Evolutionary conservation across 1,140 invertebrate species (phyloP), one percentile per base, ranked within the genome.

Genomic region (Orius laevigatus): DNA sequence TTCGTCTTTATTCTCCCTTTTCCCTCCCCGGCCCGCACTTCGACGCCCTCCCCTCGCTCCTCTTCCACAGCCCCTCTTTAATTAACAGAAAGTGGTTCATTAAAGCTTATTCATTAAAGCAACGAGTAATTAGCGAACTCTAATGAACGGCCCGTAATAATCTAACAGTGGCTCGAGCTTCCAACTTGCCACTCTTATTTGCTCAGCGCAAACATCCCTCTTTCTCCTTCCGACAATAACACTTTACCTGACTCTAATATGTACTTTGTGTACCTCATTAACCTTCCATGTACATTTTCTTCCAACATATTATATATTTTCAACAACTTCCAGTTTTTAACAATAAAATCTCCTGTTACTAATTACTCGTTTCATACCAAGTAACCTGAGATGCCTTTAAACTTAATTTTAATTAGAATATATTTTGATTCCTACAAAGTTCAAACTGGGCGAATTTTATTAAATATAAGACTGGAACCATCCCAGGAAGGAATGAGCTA

Each of bases 71-170:
- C n/a, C 36, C 36, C 50, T 76, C 76, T 79, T 79, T 80, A 79
- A 80, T 80, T 80, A 78, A 79, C 76, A 78, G 75, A 80, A 79
- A 80, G 76, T 79, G 76, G 78, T 79, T 79, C 76, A 80, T 80
- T 80, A 79, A 75, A 78, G 76, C 76, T 79, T 79, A 79, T 80
- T 80, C 76, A 80, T 80, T 80, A 80, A 78, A 78, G 76, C 76
- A 78, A 78, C 74, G 75, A 78, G 76, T 79, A 80, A 79, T 80
- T 80, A 80, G 76, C 75, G 76, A 79, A 78, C 73, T 79, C 75
- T 77, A 79, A 75, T 75, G 73, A 75, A 75, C 75, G 72, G 43
- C 43, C 72, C 48, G 49, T 48, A 52, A 51, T 54, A 52, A 54
- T 52, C 50, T 48, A 52, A 52, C 50, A 52, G 50, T 33, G 50